Conservation (phyloP, 2,888 invertebrate genomes). For the Mythimna ferrago region DNA sequence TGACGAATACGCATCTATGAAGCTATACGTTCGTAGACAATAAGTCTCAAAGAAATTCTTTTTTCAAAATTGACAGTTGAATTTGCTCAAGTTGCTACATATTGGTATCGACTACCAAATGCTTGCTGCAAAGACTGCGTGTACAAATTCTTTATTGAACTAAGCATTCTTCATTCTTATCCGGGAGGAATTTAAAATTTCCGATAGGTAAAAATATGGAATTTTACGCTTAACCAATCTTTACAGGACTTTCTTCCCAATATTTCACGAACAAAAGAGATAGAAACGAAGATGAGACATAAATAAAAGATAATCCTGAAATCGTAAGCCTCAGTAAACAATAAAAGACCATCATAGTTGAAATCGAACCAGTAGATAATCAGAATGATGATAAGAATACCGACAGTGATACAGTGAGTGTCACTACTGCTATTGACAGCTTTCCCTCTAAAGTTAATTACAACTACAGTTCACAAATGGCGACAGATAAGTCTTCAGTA, state of each 20-base stretch:
- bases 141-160: neutral
- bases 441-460: slow-evolving; percentile 48
- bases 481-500: slow-evolving; percentile 49
- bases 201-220: neutral
- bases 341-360: slow-evolving; percentile 1
- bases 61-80: too few relatives aligned
- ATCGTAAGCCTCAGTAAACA: slow-evolving; percentile 14
- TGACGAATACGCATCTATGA: too few relatives aligned
- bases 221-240: neutral
- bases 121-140: too few relatives aligned
- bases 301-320: slow-evolving; percentile 4
- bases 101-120: neutral
- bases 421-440: slow-evolving; percentile 46
- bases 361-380: slow-evolving; percentile 27
- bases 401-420: slow-evolving; percentile 54
- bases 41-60: too few relatives aligned
- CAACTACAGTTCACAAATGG: slow-evolving; percentile 54
- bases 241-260: neutral
- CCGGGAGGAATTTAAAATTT: neutral
- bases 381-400: slow-evolving; percentile 33
- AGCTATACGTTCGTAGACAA: too few relatives aligned
- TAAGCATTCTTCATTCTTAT: neutral
- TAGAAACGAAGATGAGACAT: neutral
- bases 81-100: neutral
- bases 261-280: neutral